phyloP scores from a whole-genome alignment of 2,113 vertebrate genomes.

The Podarcis cretensis region DNA sequence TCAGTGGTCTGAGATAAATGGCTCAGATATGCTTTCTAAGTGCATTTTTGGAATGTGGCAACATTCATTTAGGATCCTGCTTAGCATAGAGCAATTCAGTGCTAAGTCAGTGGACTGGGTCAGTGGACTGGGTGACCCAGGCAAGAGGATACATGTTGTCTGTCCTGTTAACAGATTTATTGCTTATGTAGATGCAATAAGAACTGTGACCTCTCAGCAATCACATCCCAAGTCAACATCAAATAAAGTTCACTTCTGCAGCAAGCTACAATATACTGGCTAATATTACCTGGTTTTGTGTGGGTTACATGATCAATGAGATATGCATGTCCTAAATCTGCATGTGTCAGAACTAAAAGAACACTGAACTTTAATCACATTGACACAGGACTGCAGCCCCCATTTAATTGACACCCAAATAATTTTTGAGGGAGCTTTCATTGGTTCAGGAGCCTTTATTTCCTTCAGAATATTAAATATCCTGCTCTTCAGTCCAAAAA shows the following conservation, averaged over 20 bases:
- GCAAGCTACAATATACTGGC: background rate
- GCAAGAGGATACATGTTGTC: background rate
- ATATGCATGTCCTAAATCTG: background rate
- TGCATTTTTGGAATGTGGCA: background rate
- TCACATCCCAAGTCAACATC: background rate
- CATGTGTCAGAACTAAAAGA: background rate
- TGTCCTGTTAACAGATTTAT: background rate
- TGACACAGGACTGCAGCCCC: background rate
- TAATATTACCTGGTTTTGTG: background rate
- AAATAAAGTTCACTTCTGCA: background rate
- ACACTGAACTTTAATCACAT: background rate
- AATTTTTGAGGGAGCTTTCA: background rate
- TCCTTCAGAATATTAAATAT: background rate
- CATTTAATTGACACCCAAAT: background rate
- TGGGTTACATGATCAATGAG: background rate
- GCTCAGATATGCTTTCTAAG: accelerated
- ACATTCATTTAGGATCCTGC: background rate
- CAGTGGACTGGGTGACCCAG: background rate
- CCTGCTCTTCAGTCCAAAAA: background rate
- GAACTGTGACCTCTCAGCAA: background rate
- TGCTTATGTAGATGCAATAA: background rate
- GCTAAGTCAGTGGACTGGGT: background rate
- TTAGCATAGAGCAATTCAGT: background rate
- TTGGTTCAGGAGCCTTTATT: background rate
- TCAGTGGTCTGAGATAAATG: background rate